Percentiles rank a stretch among this genome's conserved stretches.
Conservation (phyloP, 37 sponge, comb jelly and placozoan species). For the Tethya wilhelma region DNA sequence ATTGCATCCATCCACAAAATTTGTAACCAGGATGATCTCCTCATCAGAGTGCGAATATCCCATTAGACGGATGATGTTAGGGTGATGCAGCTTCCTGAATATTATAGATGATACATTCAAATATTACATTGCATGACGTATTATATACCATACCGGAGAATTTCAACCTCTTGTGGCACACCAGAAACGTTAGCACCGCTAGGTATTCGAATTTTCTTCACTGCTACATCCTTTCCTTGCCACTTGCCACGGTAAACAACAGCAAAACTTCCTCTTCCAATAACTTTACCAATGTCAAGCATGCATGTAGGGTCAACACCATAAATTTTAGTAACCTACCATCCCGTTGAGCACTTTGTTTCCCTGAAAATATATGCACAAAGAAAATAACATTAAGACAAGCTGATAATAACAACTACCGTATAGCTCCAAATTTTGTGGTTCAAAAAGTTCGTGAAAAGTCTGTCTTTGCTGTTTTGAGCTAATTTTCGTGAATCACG, state of each 20-base stretch:
- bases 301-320: too few species aligned
- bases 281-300: background rate
- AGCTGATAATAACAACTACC: too few species aligned
- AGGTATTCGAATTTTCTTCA: background rate
- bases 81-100: conserved; percentile 1
- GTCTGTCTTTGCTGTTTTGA: too few species aligned
- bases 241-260: background rate
- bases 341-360: too few species aligned
- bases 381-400: too few species aligned
- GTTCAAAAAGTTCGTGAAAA: too few species aligned
- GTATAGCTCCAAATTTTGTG: too few species aligned
- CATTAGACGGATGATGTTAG: conserved; percentile 7
- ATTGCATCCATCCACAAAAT: conserved; percentile 37
- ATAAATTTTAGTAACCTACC: too few species aligned
- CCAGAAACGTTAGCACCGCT: background rate
- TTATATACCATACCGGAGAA: background rate
- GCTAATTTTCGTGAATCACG: too few species aligned
- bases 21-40: conserved; percentile 31
- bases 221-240: background rate
- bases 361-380: too few species aligned
- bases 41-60: background rate
- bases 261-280: background rate
- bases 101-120: too few species aligned
- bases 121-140: background rate
- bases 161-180: background rate